phyloP scores from a whole-genome alignment of 2,113 vertebrate species.

The Muscicapa adusta region DNA sequence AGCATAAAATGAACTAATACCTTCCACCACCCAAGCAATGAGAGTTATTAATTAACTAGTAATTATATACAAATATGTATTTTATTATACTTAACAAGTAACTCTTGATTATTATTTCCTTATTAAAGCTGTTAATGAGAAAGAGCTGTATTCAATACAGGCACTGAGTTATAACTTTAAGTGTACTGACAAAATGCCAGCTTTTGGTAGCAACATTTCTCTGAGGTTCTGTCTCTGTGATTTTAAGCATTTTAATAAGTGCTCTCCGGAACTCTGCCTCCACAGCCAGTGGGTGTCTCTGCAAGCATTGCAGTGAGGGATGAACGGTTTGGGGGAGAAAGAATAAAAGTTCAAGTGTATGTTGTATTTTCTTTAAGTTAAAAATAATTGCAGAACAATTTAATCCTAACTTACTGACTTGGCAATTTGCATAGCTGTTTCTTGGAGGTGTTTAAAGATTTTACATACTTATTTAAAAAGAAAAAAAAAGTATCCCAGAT shows the following conservation, averaged over 20 bases:
- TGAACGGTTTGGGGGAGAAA: background rate
- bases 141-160: background rate
- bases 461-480: background rate
- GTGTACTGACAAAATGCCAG: background rate
- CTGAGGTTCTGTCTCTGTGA: background rate
- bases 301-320: background rate
- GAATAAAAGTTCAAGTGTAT: background rate
- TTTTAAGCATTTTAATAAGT: background rate
- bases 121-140: background rate
- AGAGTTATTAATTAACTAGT: background rate
- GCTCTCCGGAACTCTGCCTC: background rate
- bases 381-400: background rate
- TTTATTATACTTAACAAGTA: background rate
- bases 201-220: background rate
- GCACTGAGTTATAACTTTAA: background rate
- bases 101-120: background rate
- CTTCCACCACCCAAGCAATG: background rate
- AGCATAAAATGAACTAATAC: background rate
- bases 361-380: background rate
- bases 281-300: conserved; percentile 36
- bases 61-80: background rate
- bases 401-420: background rate
- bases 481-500: background rate
- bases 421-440: background rate
- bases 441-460: background rate